Percentiles rank a stretch among this genome's conserved stretches.
phyloP scores from a whole-genome alignment of 2,113 vertebrate genomes.

The Phoenicopterus ruber region DNA sequence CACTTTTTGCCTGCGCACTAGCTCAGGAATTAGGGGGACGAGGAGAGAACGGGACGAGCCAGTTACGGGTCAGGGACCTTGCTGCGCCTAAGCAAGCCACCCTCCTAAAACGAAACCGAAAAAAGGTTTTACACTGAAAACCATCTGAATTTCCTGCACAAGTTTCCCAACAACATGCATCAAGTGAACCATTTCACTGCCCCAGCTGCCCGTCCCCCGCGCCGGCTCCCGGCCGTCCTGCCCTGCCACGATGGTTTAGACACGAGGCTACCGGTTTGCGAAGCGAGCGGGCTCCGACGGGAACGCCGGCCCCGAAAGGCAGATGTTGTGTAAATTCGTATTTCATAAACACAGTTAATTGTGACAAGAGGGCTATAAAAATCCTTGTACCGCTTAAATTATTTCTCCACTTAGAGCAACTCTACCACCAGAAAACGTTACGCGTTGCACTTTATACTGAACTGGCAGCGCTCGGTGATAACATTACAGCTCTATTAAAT shows the following conservation, averaged over 20 bases:
- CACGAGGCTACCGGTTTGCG: accelerated
- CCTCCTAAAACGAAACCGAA: background rate
- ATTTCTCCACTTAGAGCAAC: constrained; percentile 36
- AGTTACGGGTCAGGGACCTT: background rate
- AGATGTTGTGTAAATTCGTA: constrained; percentile 28
- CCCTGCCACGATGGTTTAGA: background rate
- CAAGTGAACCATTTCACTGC: background rate
- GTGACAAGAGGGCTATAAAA: constrained; percentile 44
- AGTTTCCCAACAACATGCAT: accelerated
- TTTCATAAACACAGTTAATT: constrained; percentile 50
- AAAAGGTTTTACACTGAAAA: background rate
- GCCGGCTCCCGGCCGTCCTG: background rate
- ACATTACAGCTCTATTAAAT: background rate
- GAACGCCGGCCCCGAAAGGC: background rate
- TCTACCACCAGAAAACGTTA: background rate
- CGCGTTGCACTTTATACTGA: background rate
- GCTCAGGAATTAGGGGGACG: background rate
- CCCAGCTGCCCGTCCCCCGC: accelerated
- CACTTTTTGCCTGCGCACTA: accelerated
- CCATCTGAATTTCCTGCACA: background rate
- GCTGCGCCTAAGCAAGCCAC: accelerated
- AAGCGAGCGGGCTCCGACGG: accelerated
- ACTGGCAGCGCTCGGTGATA: background rate
- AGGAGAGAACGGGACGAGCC: background rate
- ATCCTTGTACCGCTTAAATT: background rate